Percentiles rank a stretch among this genome's conserved stretches.
phyloP scores from a whole-genome alignment of 1,140 invertebrate species.

The Penaeus indicus region DNA sequence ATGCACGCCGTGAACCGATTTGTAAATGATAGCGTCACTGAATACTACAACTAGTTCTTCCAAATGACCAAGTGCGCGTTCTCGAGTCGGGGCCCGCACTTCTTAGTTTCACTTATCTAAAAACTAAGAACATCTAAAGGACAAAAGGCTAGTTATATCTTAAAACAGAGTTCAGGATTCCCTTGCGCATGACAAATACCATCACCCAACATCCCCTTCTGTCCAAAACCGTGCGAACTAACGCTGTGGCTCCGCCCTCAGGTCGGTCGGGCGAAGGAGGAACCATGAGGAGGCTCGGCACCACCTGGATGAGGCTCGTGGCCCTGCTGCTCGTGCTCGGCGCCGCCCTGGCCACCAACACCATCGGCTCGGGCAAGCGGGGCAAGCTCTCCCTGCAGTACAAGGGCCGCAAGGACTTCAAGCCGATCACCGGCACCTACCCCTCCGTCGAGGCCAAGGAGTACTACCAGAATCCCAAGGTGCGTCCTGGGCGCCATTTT shows the following conservation, averaged over 20 bases:
- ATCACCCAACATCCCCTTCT: not conserved
- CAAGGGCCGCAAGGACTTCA: constrained; percentile 57
- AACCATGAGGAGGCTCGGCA: constrained; percentile 1
- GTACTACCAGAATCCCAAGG: constrained; percentile 65
- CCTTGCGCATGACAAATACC: not conserved
- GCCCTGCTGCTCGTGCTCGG: constrained; percentile 23
- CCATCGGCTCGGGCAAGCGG: constrained; percentile 46
- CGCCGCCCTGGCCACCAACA: constrained; percentile 28
- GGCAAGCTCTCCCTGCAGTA: constrained; percentile 46
- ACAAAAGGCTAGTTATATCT: too few species aligned
- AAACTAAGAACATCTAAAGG: too few species aligned
- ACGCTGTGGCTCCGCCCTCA: too few species aligned
- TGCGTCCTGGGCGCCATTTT: too few species aligned
- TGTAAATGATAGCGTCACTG: too few species aligned
- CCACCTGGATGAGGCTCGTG: not conserved
- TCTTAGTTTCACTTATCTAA: too few species aligned
- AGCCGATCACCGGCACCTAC: constrained; percentile 64
- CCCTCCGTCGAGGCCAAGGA: constrained; percentile 61
- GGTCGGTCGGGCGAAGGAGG: not conserved
- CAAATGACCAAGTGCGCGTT: too few species aligned
- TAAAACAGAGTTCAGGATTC: too few species aligned
- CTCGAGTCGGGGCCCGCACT: too few species aligned
- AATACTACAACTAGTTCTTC: too few species aligned
- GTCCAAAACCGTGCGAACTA: too few species aligned
- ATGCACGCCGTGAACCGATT: too few species aligned